Conservation (phyloP, 2,113 vertebrate genomes). For the Grus americana region DNA sequence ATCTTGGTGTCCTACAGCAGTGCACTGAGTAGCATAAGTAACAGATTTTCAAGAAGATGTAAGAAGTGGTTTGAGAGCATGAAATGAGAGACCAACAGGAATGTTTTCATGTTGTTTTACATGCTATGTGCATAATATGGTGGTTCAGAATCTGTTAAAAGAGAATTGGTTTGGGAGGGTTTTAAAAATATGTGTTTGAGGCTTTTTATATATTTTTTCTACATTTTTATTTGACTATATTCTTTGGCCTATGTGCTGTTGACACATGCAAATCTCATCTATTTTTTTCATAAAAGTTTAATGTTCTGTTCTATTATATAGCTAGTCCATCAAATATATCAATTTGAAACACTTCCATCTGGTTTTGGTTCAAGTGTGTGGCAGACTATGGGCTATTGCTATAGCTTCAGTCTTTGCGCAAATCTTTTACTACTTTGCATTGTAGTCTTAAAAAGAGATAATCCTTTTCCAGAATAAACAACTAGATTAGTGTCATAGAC, state of each 20-base stretch:
- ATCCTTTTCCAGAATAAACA: neutral
- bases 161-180: rapidly evolving
- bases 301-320: neutral
- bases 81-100: neutral
- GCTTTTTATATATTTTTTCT: neutral
- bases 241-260: neutral
- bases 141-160: neutral
- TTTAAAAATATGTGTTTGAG: neutral
- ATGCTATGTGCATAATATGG: neutral
- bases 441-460: neutral
- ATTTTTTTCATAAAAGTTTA: neutral
- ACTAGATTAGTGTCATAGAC: neutral
- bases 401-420: neutral
- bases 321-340: neutral
- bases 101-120: neutral
- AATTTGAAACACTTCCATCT: neutral
- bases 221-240: neutral
- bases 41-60: neutral
- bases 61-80: neutral
- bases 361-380: neutral
- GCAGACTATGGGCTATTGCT: neutral
- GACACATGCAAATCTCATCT: neutral
- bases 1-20: neutral
- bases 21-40: neutral
- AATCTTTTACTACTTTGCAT: neutral